Conservation (phyloP, 2,113 vertebrate species). For the Xiphorhynchus elegans region DNA sequence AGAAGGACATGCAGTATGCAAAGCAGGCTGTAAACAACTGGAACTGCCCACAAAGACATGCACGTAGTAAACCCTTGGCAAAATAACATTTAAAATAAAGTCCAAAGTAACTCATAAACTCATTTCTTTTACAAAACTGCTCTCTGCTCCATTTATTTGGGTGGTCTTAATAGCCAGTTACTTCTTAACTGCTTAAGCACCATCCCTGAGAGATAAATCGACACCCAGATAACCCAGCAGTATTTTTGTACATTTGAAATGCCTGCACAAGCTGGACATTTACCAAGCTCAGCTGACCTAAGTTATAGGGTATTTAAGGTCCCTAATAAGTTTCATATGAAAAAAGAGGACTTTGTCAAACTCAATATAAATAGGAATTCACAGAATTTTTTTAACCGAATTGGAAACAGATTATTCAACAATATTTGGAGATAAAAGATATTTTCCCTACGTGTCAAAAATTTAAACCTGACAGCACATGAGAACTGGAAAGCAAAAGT, state of each 20-base stretch:
- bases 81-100: not conserved
- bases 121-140: not conserved
- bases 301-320: slow-evolving; percentile 3
- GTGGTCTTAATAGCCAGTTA: not conserved
- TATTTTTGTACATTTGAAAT: not conserved
- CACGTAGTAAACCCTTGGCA: not conserved
- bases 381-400: not conserved
- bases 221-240: not conserved
- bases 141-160: not conserved
- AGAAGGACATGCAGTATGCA: not conserved
- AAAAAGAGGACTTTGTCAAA: slow-evolving; percentile 28
- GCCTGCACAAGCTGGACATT: not conserved
- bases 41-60: not conserved
- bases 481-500: not conserved
- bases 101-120: not conserved
- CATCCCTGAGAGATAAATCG: not conserved
- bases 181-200: not conserved
- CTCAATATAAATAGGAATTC: slow-evolving; percentile 15
- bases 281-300: not conserved
- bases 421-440: not conserved
- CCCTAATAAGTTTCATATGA: slow-evolving; percentile 11
- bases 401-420: not conserved
- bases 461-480: not conserved
- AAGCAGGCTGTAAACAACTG: not conserved
- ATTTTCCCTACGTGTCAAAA: not conserved